A percentile compares a stretch with the other conserved stretches of the same genome.
phyloP scores from a whole-genome alignment of 2,888 invertebrate genomes.

The Pseudoips prasinana region DNA sequence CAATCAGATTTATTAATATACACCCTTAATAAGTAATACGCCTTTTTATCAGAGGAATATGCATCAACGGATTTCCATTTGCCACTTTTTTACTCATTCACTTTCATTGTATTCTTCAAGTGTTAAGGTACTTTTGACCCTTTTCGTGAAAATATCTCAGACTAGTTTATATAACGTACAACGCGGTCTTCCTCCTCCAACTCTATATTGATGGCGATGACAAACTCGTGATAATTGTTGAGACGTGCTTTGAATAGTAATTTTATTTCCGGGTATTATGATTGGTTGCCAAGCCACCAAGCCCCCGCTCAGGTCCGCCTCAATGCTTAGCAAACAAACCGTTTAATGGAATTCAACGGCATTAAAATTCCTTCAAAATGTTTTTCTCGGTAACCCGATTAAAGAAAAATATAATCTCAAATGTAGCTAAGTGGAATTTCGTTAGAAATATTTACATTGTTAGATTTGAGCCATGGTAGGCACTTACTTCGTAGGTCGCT shows the following conservation, averaged over 20 bases:
- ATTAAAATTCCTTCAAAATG: slow-evolving; percentile 43
- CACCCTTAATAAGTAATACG: too few relatives aligned
- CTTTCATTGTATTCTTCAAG: too few relatives aligned
- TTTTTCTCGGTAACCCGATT: slow-evolving; percentile 31
- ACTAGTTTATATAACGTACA: too few relatives aligned
- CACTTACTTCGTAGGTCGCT: slow-evolving; percentile 40
- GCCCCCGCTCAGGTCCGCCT: slow-evolving; percentile 20
- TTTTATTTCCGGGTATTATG: slow-evolving; percentile 48
- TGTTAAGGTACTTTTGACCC: too few relatives aligned
- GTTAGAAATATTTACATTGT: too few relatives aligned
- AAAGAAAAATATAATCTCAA: slow-evolving; percentile 20
- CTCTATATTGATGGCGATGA: slow-evolving; percentile 45
- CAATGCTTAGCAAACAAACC: slow-evolving; percentile 44
- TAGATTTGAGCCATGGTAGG: slow-evolving; percentile 1
- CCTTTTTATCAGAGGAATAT: too few relatives aligned
- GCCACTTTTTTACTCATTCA: too few relatives aligned
- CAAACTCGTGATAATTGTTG: slow-evolving; percentile 51
- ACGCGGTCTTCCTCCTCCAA: too few relatives aligned
- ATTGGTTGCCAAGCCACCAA: slow-evolving; percentile 13
- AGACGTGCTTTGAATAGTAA: slow-evolving; percentile 62
- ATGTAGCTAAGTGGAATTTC: slow-evolving; percentile 15
- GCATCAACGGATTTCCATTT: too few relatives aligned
- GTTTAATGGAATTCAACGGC: slow-evolving; percentile 45
- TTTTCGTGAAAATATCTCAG: too few relatives aligned
- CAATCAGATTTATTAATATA: too few relatives aligned